These are phyloP conservation scores for Tachystola acroxantha DNA, from an alignment of 2,888 invertebrate species.

Conservation along the genomic window DNA sequence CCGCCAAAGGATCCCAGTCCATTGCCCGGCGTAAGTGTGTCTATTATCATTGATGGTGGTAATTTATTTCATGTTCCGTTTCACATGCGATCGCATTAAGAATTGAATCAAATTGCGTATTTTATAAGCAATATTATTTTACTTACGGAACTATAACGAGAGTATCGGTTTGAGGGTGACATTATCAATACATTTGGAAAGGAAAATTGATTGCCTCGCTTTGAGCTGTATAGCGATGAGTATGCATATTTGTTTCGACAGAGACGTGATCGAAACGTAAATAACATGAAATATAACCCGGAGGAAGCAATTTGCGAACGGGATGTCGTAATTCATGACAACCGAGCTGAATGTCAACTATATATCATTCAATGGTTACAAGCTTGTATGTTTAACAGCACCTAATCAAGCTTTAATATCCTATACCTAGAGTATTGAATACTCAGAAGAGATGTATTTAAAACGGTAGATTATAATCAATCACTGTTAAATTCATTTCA, in stretches of 20 bases:
- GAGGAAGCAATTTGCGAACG: slow-evolving; percentile 7
- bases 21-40: slow-evolving; percentile 27
- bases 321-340: slow-evolving; percentile 1
- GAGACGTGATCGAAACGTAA: slow-evolving; percentile 11
- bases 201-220: slow-evolving; percentile 12
- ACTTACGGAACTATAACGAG: not conserved
- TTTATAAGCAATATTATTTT: not conserved
- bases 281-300: slow-evolving; percentile 7
- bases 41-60: slow-evolving; percentile 37
- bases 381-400: too few species aligned
- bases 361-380: too few species aligned
- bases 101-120: slow-evolving; percentile 3
- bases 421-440: too few species aligned
- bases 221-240: slow-evolving; percentile 10
- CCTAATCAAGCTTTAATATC: too few species aligned
- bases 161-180: slow-evolving; percentile 1
- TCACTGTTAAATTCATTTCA: too few species aligned
- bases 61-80: slow-evolving; percentile 43
- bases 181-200: slow-evolving; percentile 4
- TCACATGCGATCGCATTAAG: slow-evolving; percentile 22
- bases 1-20: slow-evolving; percentile 25
- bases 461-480: too few species aligned
- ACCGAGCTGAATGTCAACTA: not conserved
- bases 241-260: slow-evolving; percentile 12
- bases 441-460: too few species aligned